Base-by-base conservation (phyloP, 2,888 invertebrate species). In the Leptinotarsa tumamoca region DNA sequence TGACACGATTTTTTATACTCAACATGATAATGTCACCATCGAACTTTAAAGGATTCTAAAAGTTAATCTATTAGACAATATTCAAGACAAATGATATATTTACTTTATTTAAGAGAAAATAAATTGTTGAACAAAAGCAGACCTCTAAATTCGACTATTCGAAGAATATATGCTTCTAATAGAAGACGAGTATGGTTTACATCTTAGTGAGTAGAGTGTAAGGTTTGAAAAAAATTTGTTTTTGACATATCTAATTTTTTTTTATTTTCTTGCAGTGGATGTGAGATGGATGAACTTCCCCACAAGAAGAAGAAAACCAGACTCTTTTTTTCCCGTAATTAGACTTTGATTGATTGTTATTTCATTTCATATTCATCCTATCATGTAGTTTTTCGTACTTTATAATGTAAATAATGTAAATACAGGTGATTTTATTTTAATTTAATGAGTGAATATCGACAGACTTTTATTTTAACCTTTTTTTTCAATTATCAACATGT, bases 121-220 rank as follows among this genome's bases (percentile, higher is more conserved):
- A 71, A 51, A 58, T 71, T 4, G 51, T 61, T 67, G 18, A 54
- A 51, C 58, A 23, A n/a, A 63, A 58, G 63, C 67, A 49, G 68
- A 52, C 71, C 67, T 23, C 15, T 71, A 50, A 56, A 67, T n/a
- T 17, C 61, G n/a, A 68, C 51, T 50, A 68, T 17, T 58, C 67
- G 71, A 4, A 70, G 68, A 68, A n/a, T 71, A n/a, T 69, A 71
- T 15, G 23, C 52, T 54, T 71, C 74, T 68, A 52, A 61, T 56
- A 71, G 67, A 67, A 74, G 71, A 67, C 56, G 68, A 14, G 17
- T 33, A 52, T 74, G 71, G 67, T 71, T 71, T 21, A 67, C 50
- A 56, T 71, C 67, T 3, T 52, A 61, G 58, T 58, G 21, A 21
- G 14, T 68, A 23, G 33, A 33, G 23, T 33, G n/a, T 63, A 18